phyloP scores from a whole-genome alignment of 2,113 vertebrate species.

The Beaufortia kweichowensis region DNA sequence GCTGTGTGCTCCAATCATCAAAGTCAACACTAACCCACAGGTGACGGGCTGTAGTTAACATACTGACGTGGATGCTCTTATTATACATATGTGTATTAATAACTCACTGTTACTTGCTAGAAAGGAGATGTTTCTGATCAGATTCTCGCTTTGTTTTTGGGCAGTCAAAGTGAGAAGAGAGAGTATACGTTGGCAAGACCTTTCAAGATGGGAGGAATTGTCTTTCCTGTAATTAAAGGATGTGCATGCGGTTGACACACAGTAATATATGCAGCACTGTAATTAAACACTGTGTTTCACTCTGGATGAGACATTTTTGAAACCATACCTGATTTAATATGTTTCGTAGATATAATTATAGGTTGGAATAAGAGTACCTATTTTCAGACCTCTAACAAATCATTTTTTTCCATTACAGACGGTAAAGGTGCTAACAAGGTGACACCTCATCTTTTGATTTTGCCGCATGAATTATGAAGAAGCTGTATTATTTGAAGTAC shows the following conservation, averaged over 20 bases:
- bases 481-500: constrained; percentile 68
- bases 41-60: constrained; percentile 16
- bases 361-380: constrained; percentile 69
- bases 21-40: constrained; percentile 19
- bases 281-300: constrained; percentile 71
- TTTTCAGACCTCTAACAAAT: constrained; percentile 77
- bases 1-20: not conserved
- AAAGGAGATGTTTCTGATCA: not conserved
- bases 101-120: not conserved
- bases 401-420: constrained; percentile 74
- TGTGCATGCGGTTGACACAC: constrained; percentile 60
- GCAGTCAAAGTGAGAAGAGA: constrained; percentile 60
- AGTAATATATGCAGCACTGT: constrained; percentile 68
- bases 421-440: constrained; percentile 75
- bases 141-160: constrained; percentile 49
- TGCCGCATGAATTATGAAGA: constrained; percentile 74
- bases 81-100: not conserved
- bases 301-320: constrained; percentile 64
- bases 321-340: constrained; percentile 74
- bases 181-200: constrained; percentile 71
- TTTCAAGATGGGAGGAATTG: constrained; percentile 51
- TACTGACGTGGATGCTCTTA: not conserved
- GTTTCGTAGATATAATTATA: constrained; percentile 76
- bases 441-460: constrained; percentile 75
- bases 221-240: constrained; percentile 68